Base-by-base conservation (phyloP, 2,797 vertebrate genomes). In the Gambelia wislizenii region DNA sequence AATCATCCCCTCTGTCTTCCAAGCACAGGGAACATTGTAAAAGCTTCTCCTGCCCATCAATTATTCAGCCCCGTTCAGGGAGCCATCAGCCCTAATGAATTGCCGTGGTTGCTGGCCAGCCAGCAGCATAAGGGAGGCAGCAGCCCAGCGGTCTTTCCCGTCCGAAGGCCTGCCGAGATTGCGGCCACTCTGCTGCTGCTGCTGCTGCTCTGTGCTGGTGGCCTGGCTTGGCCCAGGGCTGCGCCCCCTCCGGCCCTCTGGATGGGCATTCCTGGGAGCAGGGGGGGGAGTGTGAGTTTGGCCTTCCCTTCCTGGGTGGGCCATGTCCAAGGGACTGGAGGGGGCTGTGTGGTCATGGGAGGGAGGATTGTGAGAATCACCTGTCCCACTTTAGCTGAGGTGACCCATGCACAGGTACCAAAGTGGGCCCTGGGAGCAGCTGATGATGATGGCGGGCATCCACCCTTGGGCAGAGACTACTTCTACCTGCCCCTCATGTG, bases 31-130 rank as follows among this genome's bases (percentile, higher is more conserved):
- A 96, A 94, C 96, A 96, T 97, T 95, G 96, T 96, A 96, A 97
- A 96, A 97, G 96, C 97, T 91, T 96, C 96, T 96, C 88, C 90
- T 49, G 94, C 95, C 95, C 96, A 97, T 97, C 97, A 97, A 97
- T 98, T 97, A 97, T 97, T 97, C 97, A 98, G 91, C 91, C 95
- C 96, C 93, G 94, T 96, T 97, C 96, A 96, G 97, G 95, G 97
- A 97, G 95, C 94, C 92, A 96, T 97, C 96, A 93, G 95, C 96
- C 96, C 96, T 97, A 97, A 97, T 97, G 97, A 97, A 97, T 96
- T 96, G 97, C 96, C 5, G 10, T 3, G 64, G 27, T 67, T 30
- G 64, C 64, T 10, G 20, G 30, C 64, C 64, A 67, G 64, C 64
- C 64, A 30, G 56, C 18, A 14, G 52, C 52, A 54, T 14, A 94